Evolutionary conservation across 2,888 invertebrate species (phyloP).

Genomic region (Dioctria linearis): DNA sequence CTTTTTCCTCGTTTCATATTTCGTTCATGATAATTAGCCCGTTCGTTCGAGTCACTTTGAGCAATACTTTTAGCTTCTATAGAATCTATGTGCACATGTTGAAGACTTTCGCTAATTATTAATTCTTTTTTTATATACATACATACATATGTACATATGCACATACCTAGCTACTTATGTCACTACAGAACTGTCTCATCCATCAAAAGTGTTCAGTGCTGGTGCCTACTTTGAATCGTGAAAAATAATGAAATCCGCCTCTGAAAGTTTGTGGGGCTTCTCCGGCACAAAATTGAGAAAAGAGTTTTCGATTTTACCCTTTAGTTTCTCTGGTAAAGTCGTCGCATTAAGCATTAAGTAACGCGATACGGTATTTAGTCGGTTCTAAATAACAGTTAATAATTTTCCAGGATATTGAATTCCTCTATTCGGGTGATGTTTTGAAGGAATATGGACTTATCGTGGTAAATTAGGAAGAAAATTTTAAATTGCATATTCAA

Average conservation of each 20-base stretch:
- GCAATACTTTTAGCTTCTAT: constrained; percentile 1
- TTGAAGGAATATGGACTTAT: neutral
- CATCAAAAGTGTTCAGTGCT: constrained; percentile 13
- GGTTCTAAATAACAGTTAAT: neutral
- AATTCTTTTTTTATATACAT: neutral
- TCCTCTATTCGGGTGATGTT: neutral
- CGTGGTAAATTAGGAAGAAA: neutral
- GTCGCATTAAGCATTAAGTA: neutral
- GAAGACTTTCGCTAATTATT: neutral
- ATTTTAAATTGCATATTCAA: neutral
- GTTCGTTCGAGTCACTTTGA: constrained; percentile 26
- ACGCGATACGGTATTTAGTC: neutral
- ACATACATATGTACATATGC: neutral
- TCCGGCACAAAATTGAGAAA: neutral
- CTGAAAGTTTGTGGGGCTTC: constrained; percentile 24
- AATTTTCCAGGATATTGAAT: neutral
- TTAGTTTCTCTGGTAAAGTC: constrained; percentile 30
- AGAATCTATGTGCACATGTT: neutral
- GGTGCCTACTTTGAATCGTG: constrained; percentile 3
- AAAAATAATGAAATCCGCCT: constrained; percentile 36
- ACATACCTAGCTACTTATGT: constrained; percentile 10
- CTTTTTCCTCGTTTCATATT: constrained; percentile 19
- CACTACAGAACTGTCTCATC: constrained; percentile 14
- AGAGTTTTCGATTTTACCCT: constrained; percentile 26
- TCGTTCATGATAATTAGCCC: neutral